A percentile compares a stretch with the other conserved stretches of the same genome.
These are phyloP conservation scores for Florisuga fusca DNA, from an alignment of 2,797 vertebrate species.

Conservation along the genomic window DNA sequence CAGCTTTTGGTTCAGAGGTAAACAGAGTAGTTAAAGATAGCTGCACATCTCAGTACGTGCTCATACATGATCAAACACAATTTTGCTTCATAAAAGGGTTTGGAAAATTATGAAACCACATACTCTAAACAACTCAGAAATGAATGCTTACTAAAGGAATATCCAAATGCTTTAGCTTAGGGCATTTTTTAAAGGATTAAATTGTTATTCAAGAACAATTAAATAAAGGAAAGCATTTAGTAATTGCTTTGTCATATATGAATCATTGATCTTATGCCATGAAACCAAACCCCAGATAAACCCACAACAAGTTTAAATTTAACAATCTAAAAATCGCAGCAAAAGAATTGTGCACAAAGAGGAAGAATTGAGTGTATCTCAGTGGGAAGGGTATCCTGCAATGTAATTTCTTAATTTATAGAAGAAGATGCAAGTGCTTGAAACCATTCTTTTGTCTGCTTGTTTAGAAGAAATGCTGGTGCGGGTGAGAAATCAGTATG, in stretches of 20 bases:
- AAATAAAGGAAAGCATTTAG: not conserved
- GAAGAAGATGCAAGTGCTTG: not conserved
- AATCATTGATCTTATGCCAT: not conserved
- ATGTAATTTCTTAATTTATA: not conserved
- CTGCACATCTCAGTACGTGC: not conserved
- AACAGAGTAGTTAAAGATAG: not conserved
- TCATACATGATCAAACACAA: not conserved
- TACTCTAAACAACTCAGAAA: not conserved
- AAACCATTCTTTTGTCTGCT: not conserved
- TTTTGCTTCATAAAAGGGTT: not conserved
- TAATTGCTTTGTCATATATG: not conserved
- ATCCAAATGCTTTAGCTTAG: not conserved
- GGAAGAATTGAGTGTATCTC: not conserved
- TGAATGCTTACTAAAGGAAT: not conserved
- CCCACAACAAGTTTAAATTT: not conserved
- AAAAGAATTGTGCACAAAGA: not conserved
- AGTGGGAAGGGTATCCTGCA: not conserved
- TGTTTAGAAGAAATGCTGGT: not conserved
- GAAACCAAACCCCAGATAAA: not conserved
- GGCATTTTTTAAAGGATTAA: not conserved
- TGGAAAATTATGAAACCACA: not conserved
- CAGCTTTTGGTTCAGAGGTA: not conserved
- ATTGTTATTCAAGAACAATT: not conserved
- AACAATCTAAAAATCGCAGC: not conserved
- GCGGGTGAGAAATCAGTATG: not conserved